A percentile compares a stretch with the other conserved stretches of the same genome.
phyloP scores from a whole-genome alignment of 2,797 vertebrate species.

The Rhinoraja longicauda region DNA sequence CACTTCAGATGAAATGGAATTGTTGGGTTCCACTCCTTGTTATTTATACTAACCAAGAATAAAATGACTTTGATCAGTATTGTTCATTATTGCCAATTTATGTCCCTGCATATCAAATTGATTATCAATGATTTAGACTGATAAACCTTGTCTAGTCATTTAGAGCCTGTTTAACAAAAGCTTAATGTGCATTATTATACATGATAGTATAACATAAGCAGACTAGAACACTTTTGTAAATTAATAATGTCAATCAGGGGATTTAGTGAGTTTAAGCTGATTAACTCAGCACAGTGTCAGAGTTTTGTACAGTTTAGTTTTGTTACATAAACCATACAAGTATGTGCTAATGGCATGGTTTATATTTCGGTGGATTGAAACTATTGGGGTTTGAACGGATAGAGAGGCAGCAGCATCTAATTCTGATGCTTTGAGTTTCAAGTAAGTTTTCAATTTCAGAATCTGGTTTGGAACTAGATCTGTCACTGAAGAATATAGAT shows the following conservation, averaged over 20 bases:
- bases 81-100: neutral
- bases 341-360: neutral
- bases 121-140: neutral
- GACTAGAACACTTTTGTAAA: neutral
- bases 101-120: neutral
- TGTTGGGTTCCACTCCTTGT: neutral
- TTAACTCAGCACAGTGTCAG: neutral
- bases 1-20: neutral
- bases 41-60: neutral
- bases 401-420: neutral
- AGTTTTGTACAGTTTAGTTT: neutral
- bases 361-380: neutral
- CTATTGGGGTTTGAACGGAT: neutral
- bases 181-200: neutral
- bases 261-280: neutral
- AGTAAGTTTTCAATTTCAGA: neutral
- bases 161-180: neutral
- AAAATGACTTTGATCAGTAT: neutral
- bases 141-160: neutral
- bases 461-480: neutral
- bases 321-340: no score
- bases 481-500: neutral
- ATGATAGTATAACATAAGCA: neutral
- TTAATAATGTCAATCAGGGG: neutral
- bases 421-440: neutral